Percentiles rank a stretch among this genome's conserved stretches.
These are phyloP conservation scores for Phaethon lepturus DNA, from an alignment of 2,113 vertebrate species.

Conservation along the genomic window DNA sequence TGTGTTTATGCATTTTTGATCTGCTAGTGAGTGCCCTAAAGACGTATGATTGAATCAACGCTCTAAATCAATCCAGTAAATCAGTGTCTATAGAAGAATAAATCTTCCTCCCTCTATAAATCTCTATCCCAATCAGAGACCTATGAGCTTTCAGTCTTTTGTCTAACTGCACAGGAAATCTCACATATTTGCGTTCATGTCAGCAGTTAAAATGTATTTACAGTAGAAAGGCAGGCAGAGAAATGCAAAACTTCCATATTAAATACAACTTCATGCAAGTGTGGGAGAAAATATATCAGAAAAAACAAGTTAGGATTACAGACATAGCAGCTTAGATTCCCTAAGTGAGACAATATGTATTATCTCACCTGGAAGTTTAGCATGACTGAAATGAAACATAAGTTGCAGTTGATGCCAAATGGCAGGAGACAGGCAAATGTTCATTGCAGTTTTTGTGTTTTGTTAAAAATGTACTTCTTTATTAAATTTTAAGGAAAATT, in stretches of 20 bases:
- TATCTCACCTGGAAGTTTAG: slow-evolving; percentile 55
- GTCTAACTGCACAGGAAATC: background rate
- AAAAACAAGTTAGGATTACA: background rate
- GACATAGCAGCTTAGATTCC: background rate
- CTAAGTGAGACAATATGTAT: slow-evolving; percentile 36
- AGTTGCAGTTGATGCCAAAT: slow-evolving; percentile 47
- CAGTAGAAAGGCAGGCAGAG: background rate
- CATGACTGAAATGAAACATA: slow-evolving; percentile 58
- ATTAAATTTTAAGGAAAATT: slow-evolving; percentile 42
- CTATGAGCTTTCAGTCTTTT: background rate
- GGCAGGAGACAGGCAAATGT: slow-evolving; percentile 22
- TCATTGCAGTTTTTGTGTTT: slow-evolving; percentile 16
- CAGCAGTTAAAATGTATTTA: background rate
- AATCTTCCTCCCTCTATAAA: background rate
- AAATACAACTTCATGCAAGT: background rate
- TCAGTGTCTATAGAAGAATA: background rate
- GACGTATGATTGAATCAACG: background rate
- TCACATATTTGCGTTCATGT: background rate
- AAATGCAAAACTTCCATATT: background rate
- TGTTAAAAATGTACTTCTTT: slow-evolving; percentile 46
- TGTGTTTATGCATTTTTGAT: background rate
- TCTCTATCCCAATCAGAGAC: background rate
- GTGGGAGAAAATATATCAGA: background rate
- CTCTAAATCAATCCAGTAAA: background rate
- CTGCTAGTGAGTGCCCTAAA: background rate